A percentile compares a stretch with the other conserved stretches of the same genome.
Evolutionary conservation across 2,797 vertebrate species (phyloP).

Genomic region (Phyllotis vaccarum): DNA sequence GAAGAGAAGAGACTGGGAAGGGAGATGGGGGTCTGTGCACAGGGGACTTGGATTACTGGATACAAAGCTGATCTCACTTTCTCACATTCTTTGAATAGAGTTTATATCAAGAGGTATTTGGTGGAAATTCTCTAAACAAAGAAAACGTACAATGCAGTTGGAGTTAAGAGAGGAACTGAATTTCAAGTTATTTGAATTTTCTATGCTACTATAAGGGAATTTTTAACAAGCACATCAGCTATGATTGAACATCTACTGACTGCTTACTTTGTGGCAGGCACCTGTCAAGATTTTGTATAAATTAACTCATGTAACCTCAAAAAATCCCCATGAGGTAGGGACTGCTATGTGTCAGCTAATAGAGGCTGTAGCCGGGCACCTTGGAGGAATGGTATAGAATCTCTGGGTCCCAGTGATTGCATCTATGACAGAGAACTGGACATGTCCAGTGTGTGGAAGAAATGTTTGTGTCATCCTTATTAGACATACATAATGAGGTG

Average conservation of each 20-base stretch:
- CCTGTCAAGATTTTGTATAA: background rate
- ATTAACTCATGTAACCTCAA: background rate
- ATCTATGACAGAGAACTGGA: background rate
- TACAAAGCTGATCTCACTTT: background rate
- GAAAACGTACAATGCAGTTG: background rate
- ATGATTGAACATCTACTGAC: background rate
- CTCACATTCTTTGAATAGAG: background rate
- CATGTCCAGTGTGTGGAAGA: background rate
- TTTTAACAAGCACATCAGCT: background rate
- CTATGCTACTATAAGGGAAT: background rate
- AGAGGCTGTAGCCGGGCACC: background rate
- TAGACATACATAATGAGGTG: background rate
- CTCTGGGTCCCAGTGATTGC: background rate
- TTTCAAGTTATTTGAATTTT: background rate
- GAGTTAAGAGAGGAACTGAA: background rate
- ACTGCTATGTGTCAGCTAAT: background rate
- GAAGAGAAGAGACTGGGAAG: background rate
- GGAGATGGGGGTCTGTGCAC: fast-evolving
- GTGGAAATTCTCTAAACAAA: background rate
- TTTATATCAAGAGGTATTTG: background rate
- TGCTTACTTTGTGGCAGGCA: background rate
- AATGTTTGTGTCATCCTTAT: background rate
- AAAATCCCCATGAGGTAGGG: background rate
- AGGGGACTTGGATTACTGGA: background rate
- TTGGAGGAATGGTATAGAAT: background rate